These are phyloP conservation scores for Hydriomena furcata DNA, from an alignment of 2,888 invertebrate species.

Conservation along the genomic window DNA sequence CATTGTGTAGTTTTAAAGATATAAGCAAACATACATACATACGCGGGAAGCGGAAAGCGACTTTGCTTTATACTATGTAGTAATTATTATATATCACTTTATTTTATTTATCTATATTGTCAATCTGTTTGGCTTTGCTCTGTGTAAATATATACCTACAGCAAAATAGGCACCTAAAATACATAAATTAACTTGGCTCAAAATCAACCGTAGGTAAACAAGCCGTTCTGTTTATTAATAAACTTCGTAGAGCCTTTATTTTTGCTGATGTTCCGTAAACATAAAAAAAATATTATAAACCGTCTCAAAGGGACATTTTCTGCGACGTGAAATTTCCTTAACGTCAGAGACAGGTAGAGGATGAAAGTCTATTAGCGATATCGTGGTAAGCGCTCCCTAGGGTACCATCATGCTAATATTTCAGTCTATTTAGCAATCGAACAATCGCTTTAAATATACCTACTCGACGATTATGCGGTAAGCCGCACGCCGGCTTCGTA, in stretches of 20 bases:
- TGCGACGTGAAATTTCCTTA: constrained; percentile 40
- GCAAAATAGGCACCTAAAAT: too few relatives aligned
- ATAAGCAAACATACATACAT: too few relatives aligned
- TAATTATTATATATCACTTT: too few relatives aligned
- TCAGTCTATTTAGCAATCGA: constrained; percentile 18
- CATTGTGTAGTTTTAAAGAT: too few relatives aligned
- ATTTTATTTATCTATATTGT: too few relatives aligned
- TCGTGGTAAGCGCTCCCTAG: constrained; percentile 13
- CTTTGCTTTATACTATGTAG: too few relatives aligned
- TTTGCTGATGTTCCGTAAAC: constrained; percentile 13
- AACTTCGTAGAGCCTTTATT: constrained; percentile 2
- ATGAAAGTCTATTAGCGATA: constrained; percentile 26
- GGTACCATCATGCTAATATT: constrained; percentile 3
- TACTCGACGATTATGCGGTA: constrained; percentile 63
- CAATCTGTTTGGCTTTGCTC: too few relatives aligned
- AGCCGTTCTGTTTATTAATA: constrained; percentile 1
- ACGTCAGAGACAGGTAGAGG: constrained; percentile 40
- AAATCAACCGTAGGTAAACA: constrained; percentile 13
- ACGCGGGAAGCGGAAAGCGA: too few relatives aligned
- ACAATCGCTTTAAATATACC: constrained; percentile 48
- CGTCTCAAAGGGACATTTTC: constrained; percentile 18
- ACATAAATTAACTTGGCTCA: too few relatives aligned
- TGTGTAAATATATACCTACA: too few relatives aligned
- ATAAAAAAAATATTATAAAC: constrained; percentile 13
- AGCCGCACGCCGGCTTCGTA: constrained; percentile 60